Base-by-base conservation (phyloP, 1,140 invertebrate species). In the Drosophila rhopaloa region DNA sequence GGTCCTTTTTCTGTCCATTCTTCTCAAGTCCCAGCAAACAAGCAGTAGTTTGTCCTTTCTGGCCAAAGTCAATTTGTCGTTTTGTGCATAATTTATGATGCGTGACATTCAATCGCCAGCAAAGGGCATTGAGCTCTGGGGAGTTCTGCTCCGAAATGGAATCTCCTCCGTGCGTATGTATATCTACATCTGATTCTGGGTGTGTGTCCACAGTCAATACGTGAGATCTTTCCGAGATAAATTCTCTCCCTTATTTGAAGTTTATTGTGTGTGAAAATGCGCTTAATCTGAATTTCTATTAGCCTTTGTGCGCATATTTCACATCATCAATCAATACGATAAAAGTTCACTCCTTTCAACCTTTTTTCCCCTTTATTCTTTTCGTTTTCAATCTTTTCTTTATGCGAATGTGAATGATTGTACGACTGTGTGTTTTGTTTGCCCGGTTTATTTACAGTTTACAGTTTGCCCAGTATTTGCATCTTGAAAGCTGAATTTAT, bases 261-360 rank as follows among this genome's bases (percentile, higher is more conserved):
- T 90, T 85, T 90, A 90, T 90, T 90, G 81, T 90, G 86, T 90
- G 85, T 89, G 84, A 89, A 90, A 90, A 90, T 88, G 73, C 80
- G 84, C 84, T 88, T 90, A 80, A 86, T 79, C 66, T 83, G 79
- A 90, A 90, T 81, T 90, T 90, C 86, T 90, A 90, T 90, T 83
- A 90, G 86, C 86, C 78, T 84, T 88, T 88, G 88, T 90, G 80
- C 88, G 82, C 79, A 90, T 76, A 83, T 90, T 86, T 81, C 75
- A 76, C 80, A 86, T 90, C 88, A 91, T 91, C 88, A 90, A 91
- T 91, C 88, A 91, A 81, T 83, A 59, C 79, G 83, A 88, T 86
- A 88, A 83, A 86, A 88, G 62, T 88, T 80, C 35, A 40, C 37
- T 57, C 47, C 54, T 44, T 40, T 40, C 35, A 6, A 14, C 38